Evolutionary conservation across 1,140 invertebrate species (phyloP), one percentile per base, ranked within the genome.

Genomic region (Tetramorium parvispinum): DNA sequence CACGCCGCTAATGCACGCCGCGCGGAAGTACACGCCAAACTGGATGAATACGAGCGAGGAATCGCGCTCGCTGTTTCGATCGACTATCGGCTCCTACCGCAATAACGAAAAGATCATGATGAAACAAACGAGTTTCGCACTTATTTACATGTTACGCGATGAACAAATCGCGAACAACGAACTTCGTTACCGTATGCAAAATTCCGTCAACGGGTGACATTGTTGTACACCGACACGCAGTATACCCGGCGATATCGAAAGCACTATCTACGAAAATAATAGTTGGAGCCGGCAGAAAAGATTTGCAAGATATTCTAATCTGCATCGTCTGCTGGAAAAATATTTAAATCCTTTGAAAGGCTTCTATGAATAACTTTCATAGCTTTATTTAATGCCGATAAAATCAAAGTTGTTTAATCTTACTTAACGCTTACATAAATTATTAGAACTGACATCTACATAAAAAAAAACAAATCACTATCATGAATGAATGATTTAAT

Each of bases 131-230:
- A 53, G 46, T 46, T 57, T 4, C 13, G 7, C 32, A 32, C 4
- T 32, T 83, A 83, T 83, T 83, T 83, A 83, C 53, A 83, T 83
- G 32, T 75, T 75, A 75, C 27, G 68, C 53, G 24, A 49, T 32
- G 40, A 40, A 40, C 53, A 75, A 75, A 83, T 59, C 63, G 46
- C 77, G 11, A 7, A 37, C 66, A 21, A 46, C 66, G 18, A 75
- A 75, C 53, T 59, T 83, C 79, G 79, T 83, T 83, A 83, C 37
- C 79, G 68, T 75, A 83, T 83, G 79, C 79, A 83, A 83, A 83
- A 82, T 73, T 18, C 7, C 18, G 53, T 73, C 53, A 61, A 75
- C 79, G 79, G 18, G 46, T 68, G 40, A 43, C 51, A 71, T 81
- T 82, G 79, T 83, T 83, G 40, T 75, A 83, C 73, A 75, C 43